Conservation (phyloP, 2,797 vertebrate genomes). For the Cyclura pinguis region DNA sequence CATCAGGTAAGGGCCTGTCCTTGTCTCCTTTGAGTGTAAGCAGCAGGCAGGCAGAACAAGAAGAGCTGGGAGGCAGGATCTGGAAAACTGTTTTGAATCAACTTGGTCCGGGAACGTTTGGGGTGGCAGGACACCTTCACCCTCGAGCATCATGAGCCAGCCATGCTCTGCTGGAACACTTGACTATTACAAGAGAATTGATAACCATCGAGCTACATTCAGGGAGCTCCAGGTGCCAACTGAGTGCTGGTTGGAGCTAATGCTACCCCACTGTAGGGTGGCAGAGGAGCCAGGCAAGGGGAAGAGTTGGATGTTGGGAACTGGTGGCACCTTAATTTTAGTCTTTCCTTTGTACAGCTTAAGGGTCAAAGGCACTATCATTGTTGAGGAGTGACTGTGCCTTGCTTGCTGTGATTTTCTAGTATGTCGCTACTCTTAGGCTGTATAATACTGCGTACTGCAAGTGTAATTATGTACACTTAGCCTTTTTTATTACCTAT, state of each 20-base stretch:
- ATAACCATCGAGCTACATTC: too few species aligned
- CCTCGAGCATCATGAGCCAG: too few species aligned
- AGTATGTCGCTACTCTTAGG: neutral
- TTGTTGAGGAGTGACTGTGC: neutral
- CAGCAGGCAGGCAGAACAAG: neutral
- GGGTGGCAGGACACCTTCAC: neutral
- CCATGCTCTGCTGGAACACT: neutral
- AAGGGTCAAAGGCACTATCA: neutral
- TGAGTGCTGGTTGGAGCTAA: neutral
- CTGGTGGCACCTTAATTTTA: neutral
- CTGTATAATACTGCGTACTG: neutral
- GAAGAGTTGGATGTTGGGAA: neutral
- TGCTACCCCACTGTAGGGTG: too few species aligned
- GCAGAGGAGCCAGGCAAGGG: neutral
- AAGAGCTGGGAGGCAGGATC: neutral
- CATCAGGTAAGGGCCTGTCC: constrained; percentile 88
- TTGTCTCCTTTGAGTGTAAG: neutral
- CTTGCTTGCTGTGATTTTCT: constrained; percentile 17
- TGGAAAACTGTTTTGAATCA: too few species aligned
- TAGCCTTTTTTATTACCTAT: neutral
- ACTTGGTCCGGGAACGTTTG: too few species aligned
- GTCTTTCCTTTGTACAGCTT: neutral
- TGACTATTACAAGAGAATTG: neutral
- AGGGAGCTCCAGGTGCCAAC: neutral
- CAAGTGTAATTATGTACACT: neutral